Evolutionary conservation across 2,888 invertebrate genomes (phyloP).

Genomic region (Dynastes tityus): DNA sequence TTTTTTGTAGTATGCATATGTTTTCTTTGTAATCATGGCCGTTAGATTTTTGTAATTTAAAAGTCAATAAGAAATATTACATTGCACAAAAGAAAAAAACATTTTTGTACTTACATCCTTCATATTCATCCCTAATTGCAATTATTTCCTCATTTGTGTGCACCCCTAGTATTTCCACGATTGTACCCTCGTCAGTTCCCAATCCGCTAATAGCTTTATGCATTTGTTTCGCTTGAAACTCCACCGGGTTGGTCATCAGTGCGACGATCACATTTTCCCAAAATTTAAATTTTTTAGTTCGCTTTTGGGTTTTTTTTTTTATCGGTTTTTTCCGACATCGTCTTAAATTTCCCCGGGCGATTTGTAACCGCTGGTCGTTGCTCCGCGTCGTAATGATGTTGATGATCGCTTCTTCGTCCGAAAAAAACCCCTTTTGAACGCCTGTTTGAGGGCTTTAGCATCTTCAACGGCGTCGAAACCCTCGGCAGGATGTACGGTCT

Average conservation of each 20-base stretch:
- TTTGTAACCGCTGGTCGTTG: constrained; percentile 78
- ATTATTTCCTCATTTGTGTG: constrained; percentile 88
- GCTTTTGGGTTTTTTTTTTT: constrained; percentile 87
- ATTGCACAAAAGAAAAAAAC: neutral
- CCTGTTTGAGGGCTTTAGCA: constrained; percentile 65
- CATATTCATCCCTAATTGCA: constrained; percentile 84
- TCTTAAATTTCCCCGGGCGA: constrained; percentile 74
- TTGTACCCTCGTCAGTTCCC: constrained; percentile 86
- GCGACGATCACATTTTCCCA: constrained; percentile 86
- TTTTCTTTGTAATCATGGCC: no score
- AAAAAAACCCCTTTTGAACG: constrained; percentile 68
- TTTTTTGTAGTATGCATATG: no score
- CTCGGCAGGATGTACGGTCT: constrained; percentile 64
- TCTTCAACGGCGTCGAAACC: constrained; percentile 66
- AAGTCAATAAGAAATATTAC: no score
- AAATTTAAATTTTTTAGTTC: no score
- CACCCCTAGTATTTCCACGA: constrained; percentile 90
- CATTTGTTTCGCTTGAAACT: constrained; percentile 87
- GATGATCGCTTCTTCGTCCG: constrained; percentile 80
- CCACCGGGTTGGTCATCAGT: constrained; percentile 86
- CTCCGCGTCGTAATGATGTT: constrained; percentile 77
- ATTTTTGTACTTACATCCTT: constrained; percentile 76
- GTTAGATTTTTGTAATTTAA: no score
- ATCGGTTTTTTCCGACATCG: constrained; percentile 83
- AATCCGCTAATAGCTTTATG: constrained; percentile 87